A percentile compares a stretch with the other conserved stretches of the same genome.
Conservation (phyloP, 2,888 invertebrate species). For the Tribolium freemani region DNA sequence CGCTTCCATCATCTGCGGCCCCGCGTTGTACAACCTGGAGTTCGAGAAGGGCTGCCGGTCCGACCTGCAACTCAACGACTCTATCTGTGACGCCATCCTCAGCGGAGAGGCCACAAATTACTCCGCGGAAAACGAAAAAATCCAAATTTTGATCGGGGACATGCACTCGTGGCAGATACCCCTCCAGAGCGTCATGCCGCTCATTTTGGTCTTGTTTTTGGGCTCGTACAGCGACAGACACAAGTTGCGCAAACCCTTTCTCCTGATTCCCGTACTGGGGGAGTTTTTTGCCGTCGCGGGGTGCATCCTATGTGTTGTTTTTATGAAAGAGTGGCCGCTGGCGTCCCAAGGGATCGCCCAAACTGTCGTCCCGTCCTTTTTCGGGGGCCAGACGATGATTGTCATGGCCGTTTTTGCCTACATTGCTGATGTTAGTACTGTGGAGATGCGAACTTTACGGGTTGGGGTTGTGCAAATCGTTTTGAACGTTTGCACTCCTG, state of each 20-base stretch:
- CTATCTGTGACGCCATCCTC: conserved; percentile 69
- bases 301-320: conserved; percentile 71
- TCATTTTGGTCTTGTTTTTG: conserved; percentile 63
- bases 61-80: conserved; percentile 69
- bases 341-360: conserved; percentile 71
- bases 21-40: conserved; percentile 71
- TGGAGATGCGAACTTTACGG: conserved; percentile 74
- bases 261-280: conserved; percentile 64
- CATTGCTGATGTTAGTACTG: conserved; percentile 68
- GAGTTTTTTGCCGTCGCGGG: conserved; percentile 69
- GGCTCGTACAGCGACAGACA: conserved; percentile 66
- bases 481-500: conserved; percentile 57
- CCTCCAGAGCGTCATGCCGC: conserved; percentile 62
- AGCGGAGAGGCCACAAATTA: conserved; percentile 57
- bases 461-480: conserved; percentile 72
- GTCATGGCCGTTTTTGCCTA: conserved; percentile 66
- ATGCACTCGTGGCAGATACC: conserved; percentile 64
- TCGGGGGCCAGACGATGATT: conserved; percentile 71
- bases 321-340: conserved; percentile 71
- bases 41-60: conserved; percentile 73
- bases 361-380: conserved; percentile 71
- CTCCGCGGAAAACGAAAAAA: conserved; percentile 65
- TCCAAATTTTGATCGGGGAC: conserved; percentile 69
- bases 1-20: conserved; percentile 58
- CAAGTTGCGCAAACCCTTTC: conserved; percentile 64